phyloP scores from a whole-genome alignment of 2,888 invertebrate genomes.

The Lobophora halterata region DNA sequence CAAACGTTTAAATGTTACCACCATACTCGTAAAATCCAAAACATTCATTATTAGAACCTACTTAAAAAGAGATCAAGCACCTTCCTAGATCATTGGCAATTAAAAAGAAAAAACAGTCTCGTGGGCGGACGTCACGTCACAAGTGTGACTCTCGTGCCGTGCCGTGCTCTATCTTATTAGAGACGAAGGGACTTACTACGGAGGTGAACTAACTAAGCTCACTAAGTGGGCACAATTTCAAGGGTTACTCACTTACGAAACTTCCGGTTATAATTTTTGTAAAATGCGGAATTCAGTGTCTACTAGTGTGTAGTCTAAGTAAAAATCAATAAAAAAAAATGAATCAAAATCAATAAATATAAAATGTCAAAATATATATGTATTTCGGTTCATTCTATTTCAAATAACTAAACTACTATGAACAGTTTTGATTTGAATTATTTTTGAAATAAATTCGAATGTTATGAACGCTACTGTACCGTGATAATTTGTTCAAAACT shows the following conservation, averaged over 20 bases:
- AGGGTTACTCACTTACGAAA: conserved; percentile 1
- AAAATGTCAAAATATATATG: no score
- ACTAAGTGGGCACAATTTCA: neutral
- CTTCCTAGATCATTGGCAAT: conserved; percentile 19
- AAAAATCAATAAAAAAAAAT: no score
- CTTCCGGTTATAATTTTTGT: conserved; percentile 7
- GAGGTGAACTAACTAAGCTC: no score
- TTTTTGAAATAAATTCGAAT: no score
- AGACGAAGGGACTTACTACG: conserved; percentile 11
- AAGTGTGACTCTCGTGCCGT: conserved; percentile 15
- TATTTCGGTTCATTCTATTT: no score
- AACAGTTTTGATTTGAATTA: no score
- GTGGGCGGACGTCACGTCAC: conserved; percentile 9
- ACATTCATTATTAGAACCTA: conserved; percentile 11
- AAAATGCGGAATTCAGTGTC: conserved; percentile 3
- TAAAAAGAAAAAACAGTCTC: conserved; percentile 12
- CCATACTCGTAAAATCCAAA: neutral
- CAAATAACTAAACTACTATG: no score
- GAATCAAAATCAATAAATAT: no score
- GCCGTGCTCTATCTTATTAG: conserved; percentile 23
- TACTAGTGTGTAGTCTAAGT: no score
- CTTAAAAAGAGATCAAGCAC: conserved; percentile 20
- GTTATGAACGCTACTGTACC: no score
- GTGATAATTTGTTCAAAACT: no score
- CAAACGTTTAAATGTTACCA: neutral